These are phyloP conservation scores for Limanda limanda DNA, from an alignment of 2,113 vertebrate species.

Conservation along the genomic window DNA sequence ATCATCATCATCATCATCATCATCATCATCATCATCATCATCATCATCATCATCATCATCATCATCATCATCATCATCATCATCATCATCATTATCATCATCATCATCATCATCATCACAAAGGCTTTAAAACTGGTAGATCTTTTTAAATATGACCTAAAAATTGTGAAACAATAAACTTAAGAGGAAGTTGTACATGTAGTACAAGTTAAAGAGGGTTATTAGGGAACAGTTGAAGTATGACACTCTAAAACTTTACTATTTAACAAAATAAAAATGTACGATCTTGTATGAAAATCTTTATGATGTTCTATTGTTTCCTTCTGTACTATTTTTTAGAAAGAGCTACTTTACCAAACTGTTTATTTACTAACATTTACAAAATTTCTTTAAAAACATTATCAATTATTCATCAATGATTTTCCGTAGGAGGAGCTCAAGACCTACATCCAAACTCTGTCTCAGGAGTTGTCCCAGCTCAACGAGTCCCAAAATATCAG, in stretches of 20 bases:
- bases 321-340: not conserved
- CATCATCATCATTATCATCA: no score
- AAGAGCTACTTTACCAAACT: not conserved
- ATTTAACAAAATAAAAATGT: not conserved
- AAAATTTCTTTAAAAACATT: not conserved
- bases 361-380: not conserved
- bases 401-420: not conserved
- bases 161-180: no score
- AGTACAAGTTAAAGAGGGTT: no score
- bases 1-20: no score
- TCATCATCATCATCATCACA: no score
- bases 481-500: slow-evolving; percentile 81
- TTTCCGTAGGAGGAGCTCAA: slow-evolving; percentile 81
- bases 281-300: not conserved
- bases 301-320: not conserved
- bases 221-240: no score
- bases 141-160: no score
- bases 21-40: no score
- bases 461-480: slow-evolving; percentile 81
- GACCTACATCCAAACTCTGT: slow-evolving; percentile 79
- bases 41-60: no score
- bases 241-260: not conserved
- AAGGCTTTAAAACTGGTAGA: not conserved
- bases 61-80: no score
- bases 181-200: no score